phyloP scores from a whole-genome alignment of 2,888 invertebrate species.

The Dexiosoma caninum region DNA sequence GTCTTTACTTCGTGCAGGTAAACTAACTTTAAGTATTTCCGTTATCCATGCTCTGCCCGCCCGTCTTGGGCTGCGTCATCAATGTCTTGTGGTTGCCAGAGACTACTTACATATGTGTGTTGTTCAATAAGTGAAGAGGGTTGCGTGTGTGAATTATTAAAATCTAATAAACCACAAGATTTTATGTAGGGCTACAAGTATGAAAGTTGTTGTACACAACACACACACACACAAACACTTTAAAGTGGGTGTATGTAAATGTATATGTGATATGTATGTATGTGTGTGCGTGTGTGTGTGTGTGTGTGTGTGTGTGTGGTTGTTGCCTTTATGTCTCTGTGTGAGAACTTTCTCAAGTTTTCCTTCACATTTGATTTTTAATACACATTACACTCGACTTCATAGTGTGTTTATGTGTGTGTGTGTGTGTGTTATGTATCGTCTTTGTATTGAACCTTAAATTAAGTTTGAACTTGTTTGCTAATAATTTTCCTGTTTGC shows the following conservation, averaged over 20 bases:
- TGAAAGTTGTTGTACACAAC: background rate
- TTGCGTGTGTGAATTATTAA: slow-evolving; percentile 76
- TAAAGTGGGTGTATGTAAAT: too few relatives aligned
- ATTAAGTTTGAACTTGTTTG: slow-evolving; percentile 75
- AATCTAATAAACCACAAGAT: slow-evolving; percentile 77
- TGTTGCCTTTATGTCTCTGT: background rate
- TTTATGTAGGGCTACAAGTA: slow-evolving; percentile 68
- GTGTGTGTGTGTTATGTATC: slow-evolving; percentile 18
- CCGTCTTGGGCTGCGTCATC: slow-evolving; percentile 14
- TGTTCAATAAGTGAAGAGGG: slow-evolving; percentile 53
- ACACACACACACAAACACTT: background rate
- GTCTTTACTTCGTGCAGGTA: slow-evolving; percentile 27
- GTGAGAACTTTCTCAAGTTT: slow-evolving; percentile 25
- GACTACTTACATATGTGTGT: background rate
- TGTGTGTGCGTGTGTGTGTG: background rate
- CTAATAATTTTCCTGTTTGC: slow-evolving; percentile 62
- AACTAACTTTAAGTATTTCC: slow-evolving; percentile 1
- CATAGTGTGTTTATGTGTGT: background rate
- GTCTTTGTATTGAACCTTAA: slow-evolving; percentile 75
- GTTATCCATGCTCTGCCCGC: background rate
- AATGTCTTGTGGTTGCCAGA: slow-evolving; percentile 26
- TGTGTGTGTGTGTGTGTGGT: background rate
- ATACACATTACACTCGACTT: background rate
- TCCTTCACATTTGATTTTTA: background rate
- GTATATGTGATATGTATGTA: background rate